These are phyloP conservation scores for Lophura nycthemera DNA, from an alignment of 2,113 vertebrate species.

Conservation along the genomic window DNA sequence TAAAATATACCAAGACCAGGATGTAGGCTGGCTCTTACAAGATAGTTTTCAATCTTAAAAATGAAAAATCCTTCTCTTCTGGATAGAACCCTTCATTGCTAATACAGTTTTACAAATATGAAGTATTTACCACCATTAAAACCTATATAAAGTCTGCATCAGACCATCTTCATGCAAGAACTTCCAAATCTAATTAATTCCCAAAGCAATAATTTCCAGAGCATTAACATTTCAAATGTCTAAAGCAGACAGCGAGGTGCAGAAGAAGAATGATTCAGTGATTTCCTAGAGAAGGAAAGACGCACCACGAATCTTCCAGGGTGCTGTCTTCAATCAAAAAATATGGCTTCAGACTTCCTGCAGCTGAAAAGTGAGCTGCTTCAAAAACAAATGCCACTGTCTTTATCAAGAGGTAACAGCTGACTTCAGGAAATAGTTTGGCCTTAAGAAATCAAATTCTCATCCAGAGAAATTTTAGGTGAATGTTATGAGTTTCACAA, in stretches of 20 bases:
- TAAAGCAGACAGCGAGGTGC: background rate
- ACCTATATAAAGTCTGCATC: background rate
- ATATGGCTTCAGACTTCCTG: background rate
- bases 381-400: background rate
- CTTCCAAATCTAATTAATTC: background rate
- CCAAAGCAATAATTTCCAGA: background rate
- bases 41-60: background rate
- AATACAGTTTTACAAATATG: background rate
- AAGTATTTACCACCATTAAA: background rate
- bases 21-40: background rate
- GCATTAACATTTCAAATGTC: background rate
- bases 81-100: background rate
- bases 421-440: background rate
- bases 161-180: background rate
- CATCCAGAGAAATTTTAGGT: background rate
- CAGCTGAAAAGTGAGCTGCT: background rate
- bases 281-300: background rate
- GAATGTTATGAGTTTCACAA: background rate
- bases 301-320: background rate
- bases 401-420: background rate
- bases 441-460: background rate
- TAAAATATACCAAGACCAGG: background rate
- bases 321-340: background rate
- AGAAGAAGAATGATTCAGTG: background rate
- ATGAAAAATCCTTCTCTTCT: background rate